phyloP scores from a whole-genome alignment of 2,888 invertebrate species.

The Timandra comae region DNA sequence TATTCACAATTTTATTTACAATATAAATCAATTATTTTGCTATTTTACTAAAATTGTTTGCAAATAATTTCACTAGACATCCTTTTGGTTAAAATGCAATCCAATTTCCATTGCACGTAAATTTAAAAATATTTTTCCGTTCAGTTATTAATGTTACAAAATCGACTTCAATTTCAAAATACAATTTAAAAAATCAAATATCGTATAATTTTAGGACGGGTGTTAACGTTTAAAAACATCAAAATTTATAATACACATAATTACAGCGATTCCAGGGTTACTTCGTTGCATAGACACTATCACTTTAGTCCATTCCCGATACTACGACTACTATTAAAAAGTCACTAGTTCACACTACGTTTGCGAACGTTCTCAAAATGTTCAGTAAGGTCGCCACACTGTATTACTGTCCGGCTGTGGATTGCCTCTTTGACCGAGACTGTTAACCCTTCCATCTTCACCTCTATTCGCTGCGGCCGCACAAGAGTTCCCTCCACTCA shows the following conservation, averaged over 20 bases:
- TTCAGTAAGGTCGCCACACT: constrained; percentile 86
- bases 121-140: too few species aligned
- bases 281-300: constrained; percentile 53
- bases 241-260: constrained; percentile 21
- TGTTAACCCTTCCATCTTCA: constrained; percentile 76
- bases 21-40: constrained; percentile 3
- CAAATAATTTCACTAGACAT: not conserved
- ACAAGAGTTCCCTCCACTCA: constrained; percentile 76
- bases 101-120: too few species aligned
- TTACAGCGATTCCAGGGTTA: constrained; percentile 35
- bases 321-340: constrained; percentile 10
- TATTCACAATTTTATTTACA: constrained; percentile 69
- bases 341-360: constrained; percentile 32
- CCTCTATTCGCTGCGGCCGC: constrained; percentile 76
- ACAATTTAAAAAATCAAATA: constrained; percentile 25
- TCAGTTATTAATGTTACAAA: not conserved
- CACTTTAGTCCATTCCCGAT: constrained; percentile 8
- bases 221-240: constrained; percentile 47
- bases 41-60: not conserved
- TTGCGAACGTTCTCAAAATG: too few species aligned
- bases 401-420: constrained; percentile 80
- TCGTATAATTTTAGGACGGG: constrained; percentile 71
- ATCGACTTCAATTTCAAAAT: constrained; percentile 3
- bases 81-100: not conserved
- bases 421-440: constrained; percentile 76